Percentiles rank a stretch among this genome's conserved stretches.
Conservation (phyloP, 2,113 vertebrate species). For the Aldabrachelys gigantea region DNA sequence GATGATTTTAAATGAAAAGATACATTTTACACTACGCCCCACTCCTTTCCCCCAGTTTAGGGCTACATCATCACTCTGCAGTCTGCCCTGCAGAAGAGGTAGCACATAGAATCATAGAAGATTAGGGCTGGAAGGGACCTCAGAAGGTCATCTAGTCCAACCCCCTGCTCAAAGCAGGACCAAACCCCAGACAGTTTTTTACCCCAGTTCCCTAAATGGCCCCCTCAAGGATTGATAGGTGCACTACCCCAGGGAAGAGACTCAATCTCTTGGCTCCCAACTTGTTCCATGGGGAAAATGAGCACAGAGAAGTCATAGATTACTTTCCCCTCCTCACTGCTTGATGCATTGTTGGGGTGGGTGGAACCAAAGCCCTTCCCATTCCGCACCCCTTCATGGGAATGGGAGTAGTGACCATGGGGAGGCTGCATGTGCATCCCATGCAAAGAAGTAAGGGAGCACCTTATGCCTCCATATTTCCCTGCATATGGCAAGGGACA, state of each 20-base stretch:
- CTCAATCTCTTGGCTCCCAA: background rate
- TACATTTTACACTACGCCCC: background rate
- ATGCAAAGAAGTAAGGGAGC: background rate
- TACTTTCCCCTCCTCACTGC: rapidly evolving
- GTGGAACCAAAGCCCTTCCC: background rate
- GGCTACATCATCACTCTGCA: background rate
- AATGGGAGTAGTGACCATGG: background rate
- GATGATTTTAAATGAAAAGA: background rate
- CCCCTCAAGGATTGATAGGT: too few relatives aligned
- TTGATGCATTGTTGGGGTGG: background rate
- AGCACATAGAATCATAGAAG: background rate
- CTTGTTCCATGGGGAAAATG: background rate
- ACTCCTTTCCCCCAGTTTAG: background rate
- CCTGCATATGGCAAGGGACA: background rate
- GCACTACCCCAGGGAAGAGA: background rate
- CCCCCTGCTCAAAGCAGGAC: too few relatives aligned
- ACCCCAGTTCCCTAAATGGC: too few relatives aligned
- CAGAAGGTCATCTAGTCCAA: too few relatives aligned
- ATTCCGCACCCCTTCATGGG: background rate
- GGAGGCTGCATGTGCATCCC: background rate
- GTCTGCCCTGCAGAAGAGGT: background rate
- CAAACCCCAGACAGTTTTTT: too few relatives aligned
- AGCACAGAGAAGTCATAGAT: rapidly evolving
- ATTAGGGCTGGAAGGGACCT: too few relatives aligned
- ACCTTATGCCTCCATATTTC: background rate